Evolutionary conservation across 2,797 vertebrate species (phyloP).

Genomic region (Austrolebias charrua): DNA sequence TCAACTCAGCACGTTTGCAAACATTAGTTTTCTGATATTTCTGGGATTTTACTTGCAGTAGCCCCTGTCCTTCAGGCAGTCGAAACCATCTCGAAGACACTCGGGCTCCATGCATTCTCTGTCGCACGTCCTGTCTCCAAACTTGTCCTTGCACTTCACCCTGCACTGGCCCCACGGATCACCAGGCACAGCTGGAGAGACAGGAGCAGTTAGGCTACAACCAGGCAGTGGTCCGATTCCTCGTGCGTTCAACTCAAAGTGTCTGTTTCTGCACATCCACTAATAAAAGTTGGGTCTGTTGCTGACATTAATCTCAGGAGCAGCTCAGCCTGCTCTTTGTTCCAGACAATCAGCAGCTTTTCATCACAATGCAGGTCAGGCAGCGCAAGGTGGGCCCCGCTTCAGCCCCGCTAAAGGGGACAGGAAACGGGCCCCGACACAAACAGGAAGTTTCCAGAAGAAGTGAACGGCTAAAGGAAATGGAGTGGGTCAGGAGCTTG

Average conservation of each 20-base stretch:
- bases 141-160: slow-evolving; percentile 78
- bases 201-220: neutral
- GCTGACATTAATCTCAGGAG: slow-evolving; percentile 17
- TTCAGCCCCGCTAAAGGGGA: slow-evolving; percentile 62
- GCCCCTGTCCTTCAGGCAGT: slow-evolving; percentile 75
- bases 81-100: slow-evolving; percentile 87
- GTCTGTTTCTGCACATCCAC: neutral
- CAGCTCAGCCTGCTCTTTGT: slow-evolving; percentile 52
- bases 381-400: slow-evolving; percentile 56
- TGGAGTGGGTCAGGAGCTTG: slow-evolving; percentile 68
- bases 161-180: slow-evolving; percentile 85
- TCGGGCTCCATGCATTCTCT: slow-evolving; percentile 76
- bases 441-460: slow-evolving; percentile 84
- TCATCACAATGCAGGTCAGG: slow-evolving; percentile 65
- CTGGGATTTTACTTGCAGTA: slow-evolving; percentile 83
- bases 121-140: slow-evolving; percentile 83
- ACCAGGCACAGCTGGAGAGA: slow-evolving; percentile 49
- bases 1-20: too few relatives aligned
- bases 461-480: slow-evolving; percentile 81
- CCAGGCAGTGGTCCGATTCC: too few relatives aligned
- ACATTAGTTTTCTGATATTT: too few relatives aligned
- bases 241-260: too few relatives aligned
- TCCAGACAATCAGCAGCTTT: slow-evolving; percentile 41
- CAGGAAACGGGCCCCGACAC: slow-evolving; percentile 77
- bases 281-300: neutral